Evolutionary conservation across 2,113 vertebrate genomes (phyloP).

Genomic region (Ceuthmochares aereus): DNA sequence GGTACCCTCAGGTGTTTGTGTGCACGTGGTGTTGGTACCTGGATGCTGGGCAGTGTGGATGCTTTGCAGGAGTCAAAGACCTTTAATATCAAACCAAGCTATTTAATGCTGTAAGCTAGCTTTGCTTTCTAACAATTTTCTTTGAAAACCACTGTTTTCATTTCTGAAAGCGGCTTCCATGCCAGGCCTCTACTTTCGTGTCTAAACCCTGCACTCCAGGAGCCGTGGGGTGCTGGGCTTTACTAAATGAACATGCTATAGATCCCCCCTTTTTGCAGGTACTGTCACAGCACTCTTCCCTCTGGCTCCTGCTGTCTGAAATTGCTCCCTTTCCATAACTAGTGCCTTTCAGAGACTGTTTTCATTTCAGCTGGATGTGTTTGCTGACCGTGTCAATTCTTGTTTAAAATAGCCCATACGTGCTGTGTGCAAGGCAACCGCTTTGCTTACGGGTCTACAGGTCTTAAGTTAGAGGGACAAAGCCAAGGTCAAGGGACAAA

Average conservation of each 20-base stretch:
- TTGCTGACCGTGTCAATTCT: not conserved
- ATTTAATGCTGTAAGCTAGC: not conserved
- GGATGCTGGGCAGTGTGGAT: not conserved
- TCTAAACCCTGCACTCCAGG: not conserved
- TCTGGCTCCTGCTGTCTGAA: not conserved
- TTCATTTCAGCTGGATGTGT: not conserved
- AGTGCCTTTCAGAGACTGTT: not conserved
- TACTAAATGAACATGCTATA: not conserved
- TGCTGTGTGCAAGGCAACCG: not conserved
- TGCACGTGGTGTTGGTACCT: accelerated
- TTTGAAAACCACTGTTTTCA: not conserved
- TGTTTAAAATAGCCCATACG: not conserved
- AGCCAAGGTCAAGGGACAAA: not conserved
- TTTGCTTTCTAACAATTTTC: not conserved
- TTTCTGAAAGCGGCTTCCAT: not conserved
- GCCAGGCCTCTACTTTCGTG: not conserved
- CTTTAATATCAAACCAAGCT: not conserved
- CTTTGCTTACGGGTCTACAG: not conserved
- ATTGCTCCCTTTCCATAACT: not conserved
- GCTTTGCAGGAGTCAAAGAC: not conserved
- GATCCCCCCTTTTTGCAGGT: not conserved
- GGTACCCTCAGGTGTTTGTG: not conserved
- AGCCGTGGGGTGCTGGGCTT: not conserved
- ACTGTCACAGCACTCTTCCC: not conserved
- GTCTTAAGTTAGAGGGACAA: not conserved